Percentiles rank a stretch among this genome's conserved stretches.
Conservation (phyloP, 1,140 invertebrate species). For the Piezodorus guildinii region DNA sequence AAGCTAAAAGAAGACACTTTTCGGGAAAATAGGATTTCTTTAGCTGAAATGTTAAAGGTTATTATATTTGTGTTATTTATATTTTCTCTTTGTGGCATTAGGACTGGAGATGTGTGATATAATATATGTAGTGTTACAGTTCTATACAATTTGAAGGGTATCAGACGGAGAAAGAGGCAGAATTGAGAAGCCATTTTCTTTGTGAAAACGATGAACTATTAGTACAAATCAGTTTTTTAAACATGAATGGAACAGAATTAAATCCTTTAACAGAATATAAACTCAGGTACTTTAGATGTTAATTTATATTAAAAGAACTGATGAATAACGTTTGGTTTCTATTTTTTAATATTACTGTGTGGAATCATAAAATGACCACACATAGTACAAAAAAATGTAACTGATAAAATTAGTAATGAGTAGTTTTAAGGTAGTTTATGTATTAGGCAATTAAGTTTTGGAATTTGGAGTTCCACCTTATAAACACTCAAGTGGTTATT, state of each 20-base stretch:
- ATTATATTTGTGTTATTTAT: too few relatives aligned
- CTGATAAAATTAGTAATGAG: too few relatives aligned
- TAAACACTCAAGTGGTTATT: too few relatives aligned
- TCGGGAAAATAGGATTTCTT: background rate
- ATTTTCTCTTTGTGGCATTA: background rate
- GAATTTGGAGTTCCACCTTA: too few relatives aligned
- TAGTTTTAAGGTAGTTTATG: too few relatives aligned
- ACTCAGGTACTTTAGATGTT: slow-evolving; percentile 16
- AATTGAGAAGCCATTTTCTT: slow-evolving; percentile 32
- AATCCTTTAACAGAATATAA: slow-evolving; percentile 14
- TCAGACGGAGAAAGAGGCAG: slow-evolving; percentile 36
- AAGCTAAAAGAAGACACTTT: slow-evolving; percentile 9
- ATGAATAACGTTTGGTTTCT: too few relatives aligned
- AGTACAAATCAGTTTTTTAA: slow-evolving; percentile 36
- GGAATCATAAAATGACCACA: too few relatives aligned
- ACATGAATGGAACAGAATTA: background rate
- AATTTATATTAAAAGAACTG: background rate
- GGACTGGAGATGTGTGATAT: background rate
- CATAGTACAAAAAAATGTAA: too few relatives aligned
- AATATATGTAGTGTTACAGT: slow-evolving; percentile 40
- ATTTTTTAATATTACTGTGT: too few relatives aligned
- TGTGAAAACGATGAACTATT: slow-evolving; percentile 35
- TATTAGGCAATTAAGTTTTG: too few relatives aligned
- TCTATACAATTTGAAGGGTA: slow-evolving; percentile 41
- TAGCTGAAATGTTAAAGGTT: slow-evolving; percentile 15